Base-by-base conservation (phyloP, 2,888 invertebrate genomes). In the Chydorus sphaericus region DNA sequence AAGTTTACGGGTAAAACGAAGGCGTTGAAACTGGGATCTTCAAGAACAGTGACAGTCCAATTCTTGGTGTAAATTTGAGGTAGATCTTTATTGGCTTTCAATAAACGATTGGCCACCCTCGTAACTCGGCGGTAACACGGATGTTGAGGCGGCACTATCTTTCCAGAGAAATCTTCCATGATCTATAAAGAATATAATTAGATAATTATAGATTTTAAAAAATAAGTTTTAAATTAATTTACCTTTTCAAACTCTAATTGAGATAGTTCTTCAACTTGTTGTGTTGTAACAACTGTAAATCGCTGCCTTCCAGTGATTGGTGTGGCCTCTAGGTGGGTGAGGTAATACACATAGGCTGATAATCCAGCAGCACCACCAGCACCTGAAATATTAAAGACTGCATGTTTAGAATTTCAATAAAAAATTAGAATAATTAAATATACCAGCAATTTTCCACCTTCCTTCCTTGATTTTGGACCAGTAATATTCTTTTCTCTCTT, bases 1-100 rank as follows among this genome's bases (percentile, higher is more conserved):
- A n/a, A n/a, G n/a, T 69, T 66, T 65, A 75, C 72, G n/a, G 77
- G 76, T 55, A 78, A 63, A 44, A 77, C 76, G 65, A 74, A 74
- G 1, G 77, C 77, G 67, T 78, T 79, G 56, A 67, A 67, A 3
- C 64, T 59, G n/a, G 66, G 63, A 55, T 67, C 66, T 61, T 73
- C 65, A n/a, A 77, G 67, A 30, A 79, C 71, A 48, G 71, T 68
- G 4, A 79, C 65, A 6, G 67, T 69, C 77, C 77, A 79, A 4
- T 70, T 62, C 53, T 70, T 69, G 11, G 69, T 61, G 28, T 67
- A 63, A 39, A 77, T 66, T 55, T 69, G 66, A 14, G 67, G 66
- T 7, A 77, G 60, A 59, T 77, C 74, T 56, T 66, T 65, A 64
- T 79, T 79, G 4, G 69, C 67, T 23, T 63, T 58, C 3, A 75